Conservation (phyloP, 2,888 invertebrate genomes). For the Drosophila bunnanda region DNA sequence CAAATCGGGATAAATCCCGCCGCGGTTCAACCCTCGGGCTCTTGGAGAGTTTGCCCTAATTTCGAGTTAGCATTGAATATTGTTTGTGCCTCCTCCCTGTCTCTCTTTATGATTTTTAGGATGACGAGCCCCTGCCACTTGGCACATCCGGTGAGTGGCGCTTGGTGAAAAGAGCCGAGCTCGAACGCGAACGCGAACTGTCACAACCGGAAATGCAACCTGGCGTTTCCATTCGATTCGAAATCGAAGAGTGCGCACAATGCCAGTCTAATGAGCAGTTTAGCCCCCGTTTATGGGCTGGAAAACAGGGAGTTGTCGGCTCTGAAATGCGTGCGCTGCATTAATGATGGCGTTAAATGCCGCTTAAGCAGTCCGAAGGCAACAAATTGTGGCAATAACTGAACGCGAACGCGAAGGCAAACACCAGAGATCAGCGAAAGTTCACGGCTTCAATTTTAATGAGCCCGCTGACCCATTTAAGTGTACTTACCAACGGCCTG, state of each 20-base stretch:
- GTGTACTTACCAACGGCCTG: neutral
- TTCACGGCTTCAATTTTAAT: conserved; percentile 57
- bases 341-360: conserved; percentile 56
- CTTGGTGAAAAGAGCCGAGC: conserved; percentile 31
- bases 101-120: conserved; percentile 11
- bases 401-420: conserved; percentile 7
- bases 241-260: conserved; percentile 57
- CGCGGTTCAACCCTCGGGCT: conserved; percentile 14
- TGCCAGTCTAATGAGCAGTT: conserved; percentile 72
- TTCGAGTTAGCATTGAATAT: conserved; percentile 46
- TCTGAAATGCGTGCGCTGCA: conserved; percentile 63
- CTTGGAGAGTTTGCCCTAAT: conserved; percentile 47
- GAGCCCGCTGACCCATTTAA: conserved; percentile 64
- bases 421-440: conserved; percentile 57
- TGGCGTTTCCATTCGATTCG: conserved; percentile 61
- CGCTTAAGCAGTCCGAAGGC: conserved; percentile 56
- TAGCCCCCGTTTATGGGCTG: conserved; percentile 63
- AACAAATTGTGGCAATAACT: conserved; percentile 59
- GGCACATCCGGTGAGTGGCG: conserved; percentile 69
- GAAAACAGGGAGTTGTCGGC: conserved; percentile 34
- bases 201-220: conserved; percentile 78
- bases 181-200: conserved; percentile 48
- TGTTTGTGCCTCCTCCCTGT: conserved; percentile 39
- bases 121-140: conserved; percentile 34
- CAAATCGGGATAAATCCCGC: conserved; percentile 20